Base-by-base conservation (phyloP, 2,888 invertebrate genomes). In the Netelia virgata region DNA sequence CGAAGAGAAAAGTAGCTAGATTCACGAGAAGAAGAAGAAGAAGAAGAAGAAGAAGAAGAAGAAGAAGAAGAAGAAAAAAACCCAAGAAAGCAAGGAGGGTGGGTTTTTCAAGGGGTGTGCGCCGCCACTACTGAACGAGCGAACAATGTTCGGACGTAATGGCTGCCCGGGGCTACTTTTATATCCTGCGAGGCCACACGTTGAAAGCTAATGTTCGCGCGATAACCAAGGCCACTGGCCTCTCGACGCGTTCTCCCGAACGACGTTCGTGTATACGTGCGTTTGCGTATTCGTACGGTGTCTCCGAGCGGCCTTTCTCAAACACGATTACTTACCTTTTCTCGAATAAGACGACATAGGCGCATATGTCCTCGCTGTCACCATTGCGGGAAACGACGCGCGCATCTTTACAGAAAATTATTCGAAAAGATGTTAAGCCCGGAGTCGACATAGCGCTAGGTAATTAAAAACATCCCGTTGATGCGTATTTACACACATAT, bases 141-240 rank as follows among this genome's bases (percentile, higher is more conserved):
- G 92, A 92, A 93, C 93, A 92, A 92, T 92, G 92, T 92, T 92
- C 91, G 90, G 89, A 47, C 76, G 91, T 93, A 93, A 93, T 92
- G 92, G 92, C 90, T 89, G 91, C 91, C 91, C 88, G 88, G 87
- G 91, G 92, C 91, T 89, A 92, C 91, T 92, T 92, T 92, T 92
- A 92, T 92, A 91, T 90, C 90, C 89, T 87, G 86, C 84, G 85
- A 88, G 43, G 88, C 87, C 88, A 89, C 85, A 74, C 87, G 89
- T 90, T 91, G 91, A 91, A 91, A 92, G 92, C 92, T 93, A 93
- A 93, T 92, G 92, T 90, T 86, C 88, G 87, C 88, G 90, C 89
- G 92, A 92, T 92, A 92, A 92, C 36, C 91, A 90, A 89, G 89
- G 66, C 83, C 76, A 84, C 61, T 43, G 20, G 70, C 53, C 72